Conservation (phyloP, 2,113 vertebrate genomes). For the Trogon melanurus region DNA sequence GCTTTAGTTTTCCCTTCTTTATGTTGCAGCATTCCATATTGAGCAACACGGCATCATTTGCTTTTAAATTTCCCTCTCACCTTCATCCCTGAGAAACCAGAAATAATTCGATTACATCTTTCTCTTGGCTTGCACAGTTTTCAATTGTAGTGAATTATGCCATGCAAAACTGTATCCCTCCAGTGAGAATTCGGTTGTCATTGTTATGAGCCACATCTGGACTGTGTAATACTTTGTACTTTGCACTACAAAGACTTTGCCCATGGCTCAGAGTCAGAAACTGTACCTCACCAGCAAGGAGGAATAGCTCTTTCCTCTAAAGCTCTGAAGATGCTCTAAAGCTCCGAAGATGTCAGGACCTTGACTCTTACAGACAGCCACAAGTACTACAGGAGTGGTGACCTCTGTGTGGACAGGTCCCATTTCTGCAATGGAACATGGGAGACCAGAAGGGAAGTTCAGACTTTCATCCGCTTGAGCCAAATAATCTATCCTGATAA, state of each 20-base stretch:
- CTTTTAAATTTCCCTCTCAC: slow-evolving; percentile 50
- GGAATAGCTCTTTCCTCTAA: not conserved
- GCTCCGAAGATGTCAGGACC: not conserved
- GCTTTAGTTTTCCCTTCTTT: slow-evolving; percentile 46
- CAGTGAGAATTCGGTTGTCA: slow-evolving; percentile 47
- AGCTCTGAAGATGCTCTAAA: not conserved
- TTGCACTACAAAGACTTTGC: slow-evolving; percentile 3
- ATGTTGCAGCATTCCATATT: slow-evolving; percentile 17
- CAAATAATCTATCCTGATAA: not conserved
- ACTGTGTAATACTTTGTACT: not conserved
- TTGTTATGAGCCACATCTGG: slow-evolving; percentile 50
- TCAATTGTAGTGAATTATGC: slow-evolving; percentile 54
- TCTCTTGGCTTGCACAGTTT: slow-evolving; percentile 18
- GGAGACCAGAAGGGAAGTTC: not conserved
- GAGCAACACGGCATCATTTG: slow-evolving; percentile 46
- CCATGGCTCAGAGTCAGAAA: not conserved
- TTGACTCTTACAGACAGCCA: not conserved
- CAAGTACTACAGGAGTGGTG: not conserved
- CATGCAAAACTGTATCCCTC: slow-evolving; percentile 40
- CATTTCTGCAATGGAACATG: not conserved
- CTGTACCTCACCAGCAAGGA: not conserved
- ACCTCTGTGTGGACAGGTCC: not conserved
- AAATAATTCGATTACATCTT: slow-evolving; percentile 51
- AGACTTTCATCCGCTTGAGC: not conserved
- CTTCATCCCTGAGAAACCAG: slow-evolving; percentile 33